Base-by-base conservation (phyloP, 2,113 vertebrate genomes). In the Corythornis madagascariensis region DNA sequence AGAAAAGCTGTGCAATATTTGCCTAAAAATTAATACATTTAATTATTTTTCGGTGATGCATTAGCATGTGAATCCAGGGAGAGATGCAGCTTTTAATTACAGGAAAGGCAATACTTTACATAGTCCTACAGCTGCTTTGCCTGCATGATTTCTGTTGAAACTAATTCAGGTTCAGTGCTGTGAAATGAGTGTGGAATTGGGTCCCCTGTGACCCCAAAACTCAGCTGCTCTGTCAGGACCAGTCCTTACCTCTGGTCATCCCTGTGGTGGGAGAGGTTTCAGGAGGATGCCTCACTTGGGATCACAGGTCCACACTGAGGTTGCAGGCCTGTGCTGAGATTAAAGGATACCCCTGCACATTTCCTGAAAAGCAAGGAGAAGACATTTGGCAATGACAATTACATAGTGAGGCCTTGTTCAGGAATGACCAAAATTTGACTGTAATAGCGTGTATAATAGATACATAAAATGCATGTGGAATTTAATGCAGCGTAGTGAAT, bases 371-470 rank as follows among this genome's bases (percentile, higher is more conserved):
- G 83, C 84, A 75, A 45, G 70, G 72, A 90, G 83, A 83, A 83
- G 47, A 45, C 17, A 88, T 88, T 96, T 11, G 83, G 65, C 92
- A 83, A 28, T 88, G 90, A 86, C 86, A 73, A 48, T 66, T 84
- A 93, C 94, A 77, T 83, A 67, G 88, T 89, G 84, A 97, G 92
- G 83, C 96, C 93, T 94, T 95, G 91, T 96, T 97, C 90, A 96
- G 92, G 95, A 97, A 96, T 95, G 96, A 93, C 91, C 96, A 79
- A 90, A 96, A 93, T 95, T 69, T 24, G 75, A 91, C 95, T 86
- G 92, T 86, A 89, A 88, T 92, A 85, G 91, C 6, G 75, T 94
- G 89, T 96, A 95, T 92, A 95, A 82, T 96, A 96, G 92, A 91
- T 92, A 96, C 83, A 70, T 95, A 92, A 96, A 80, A 93, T 88